Percentiles rank a stretch among this genome's conserved stretches.
phyloP scores from a whole-genome alignment of 2,113 vertebrate genomes.

The Trogon melanurus region DNA sequence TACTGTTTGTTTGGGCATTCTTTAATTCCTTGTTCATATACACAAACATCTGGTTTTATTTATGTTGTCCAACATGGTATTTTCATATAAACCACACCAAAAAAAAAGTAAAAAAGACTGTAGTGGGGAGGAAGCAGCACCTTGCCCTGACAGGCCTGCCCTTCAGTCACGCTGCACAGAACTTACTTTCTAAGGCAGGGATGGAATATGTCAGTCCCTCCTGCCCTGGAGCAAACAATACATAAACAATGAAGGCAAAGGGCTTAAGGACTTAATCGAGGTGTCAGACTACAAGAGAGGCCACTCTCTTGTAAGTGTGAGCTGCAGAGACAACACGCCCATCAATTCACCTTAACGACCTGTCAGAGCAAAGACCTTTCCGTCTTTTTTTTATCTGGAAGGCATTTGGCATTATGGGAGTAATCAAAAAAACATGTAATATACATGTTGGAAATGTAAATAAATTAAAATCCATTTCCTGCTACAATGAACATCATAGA shows the following conservation, averaged over 20 bases:
- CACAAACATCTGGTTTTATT: neutral
- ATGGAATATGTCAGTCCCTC: neutral
- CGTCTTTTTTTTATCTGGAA: neutral
- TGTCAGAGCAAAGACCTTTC: neutral
- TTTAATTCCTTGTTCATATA: neutral
- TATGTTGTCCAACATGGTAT: neutral
- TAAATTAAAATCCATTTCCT: constrained; percentile 3
- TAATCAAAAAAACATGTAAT: neutral
- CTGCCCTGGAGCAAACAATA: neutral
- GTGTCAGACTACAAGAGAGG: neutral
- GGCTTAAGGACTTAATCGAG: neutral
- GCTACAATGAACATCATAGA: neutral
- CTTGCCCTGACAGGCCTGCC: neutral
- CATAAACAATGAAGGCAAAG: neutral
- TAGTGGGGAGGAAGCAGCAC: neutral
- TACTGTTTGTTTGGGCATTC: neutral
- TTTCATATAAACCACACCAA: neutral
- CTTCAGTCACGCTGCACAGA: neutral
- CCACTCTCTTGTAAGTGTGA: neutral
- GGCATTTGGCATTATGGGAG: neutral
- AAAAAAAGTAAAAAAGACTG: neutral
- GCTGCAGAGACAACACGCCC: neutral
- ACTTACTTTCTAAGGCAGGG: neutral
- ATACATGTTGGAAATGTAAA: neutral
- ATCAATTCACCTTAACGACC: neutral